Percentiles rank a stretch among this genome's conserved stretches.
Conservation (phyloP, 2,797 vertebrate species). For the Coregonus ussuriensis region DNA sequence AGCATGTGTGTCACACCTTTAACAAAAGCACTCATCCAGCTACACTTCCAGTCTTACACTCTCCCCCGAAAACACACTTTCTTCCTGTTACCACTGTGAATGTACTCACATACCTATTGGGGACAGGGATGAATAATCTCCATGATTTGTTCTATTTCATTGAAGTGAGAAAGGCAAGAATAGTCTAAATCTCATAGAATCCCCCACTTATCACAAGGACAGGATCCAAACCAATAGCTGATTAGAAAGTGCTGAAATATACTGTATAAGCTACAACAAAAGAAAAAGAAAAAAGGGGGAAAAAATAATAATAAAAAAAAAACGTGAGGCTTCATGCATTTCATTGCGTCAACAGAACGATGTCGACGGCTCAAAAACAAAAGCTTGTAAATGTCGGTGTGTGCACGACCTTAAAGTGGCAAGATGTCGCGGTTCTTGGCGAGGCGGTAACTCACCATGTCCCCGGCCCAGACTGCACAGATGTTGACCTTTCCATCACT, state of each 20-base stretch:
- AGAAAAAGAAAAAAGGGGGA: background rate
- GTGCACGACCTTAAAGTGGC: conserved; percentile 18
- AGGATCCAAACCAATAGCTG: background rate
- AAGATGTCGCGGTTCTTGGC: conserved; percentile 23
- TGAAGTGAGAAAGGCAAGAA: background rate
- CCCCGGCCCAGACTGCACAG: conserved; percentile 40
- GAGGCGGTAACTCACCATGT: conserved; percentile 25
- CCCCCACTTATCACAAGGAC: background rate
- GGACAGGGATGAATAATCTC: background rate
- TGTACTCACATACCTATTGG: background rate
- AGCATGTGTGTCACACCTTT: background rate
- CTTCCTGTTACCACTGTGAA: background rate
- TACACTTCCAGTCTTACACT: background rate
- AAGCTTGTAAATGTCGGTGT: conserved; percentile 19
- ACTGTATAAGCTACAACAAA: background rate
- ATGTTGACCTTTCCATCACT: conserved; percentile 40
- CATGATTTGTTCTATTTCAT: background rate
- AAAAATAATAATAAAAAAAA: no score
- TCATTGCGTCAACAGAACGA: background rate
- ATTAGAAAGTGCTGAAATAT: background rate
- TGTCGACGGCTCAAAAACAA: conserved; percentile 28
- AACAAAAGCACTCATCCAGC: background rate
- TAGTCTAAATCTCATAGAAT: background rate
- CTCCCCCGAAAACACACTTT: background rate
- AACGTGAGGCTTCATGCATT: background rate